These are phyloP conservation scores for Lycaon pictus DNA, from an alignment of 2,113 vertebrate species.

Conservation along the genomic window DNA sequence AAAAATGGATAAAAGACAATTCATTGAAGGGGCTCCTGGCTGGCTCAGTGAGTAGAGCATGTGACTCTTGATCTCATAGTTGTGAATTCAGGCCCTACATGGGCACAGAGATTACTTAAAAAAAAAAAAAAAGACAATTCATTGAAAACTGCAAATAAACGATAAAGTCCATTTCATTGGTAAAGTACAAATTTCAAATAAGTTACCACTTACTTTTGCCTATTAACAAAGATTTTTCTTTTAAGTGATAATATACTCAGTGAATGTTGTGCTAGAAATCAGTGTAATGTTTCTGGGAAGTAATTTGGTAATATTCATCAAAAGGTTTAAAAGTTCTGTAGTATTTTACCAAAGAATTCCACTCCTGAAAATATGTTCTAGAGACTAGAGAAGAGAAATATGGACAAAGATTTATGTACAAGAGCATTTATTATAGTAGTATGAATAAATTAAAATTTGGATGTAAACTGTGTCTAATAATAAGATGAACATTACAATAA, in stretches of 20 bases:
- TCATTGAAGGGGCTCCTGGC: neutral
- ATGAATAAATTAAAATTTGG: constrained; percentile 10
- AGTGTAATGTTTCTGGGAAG: neutral
- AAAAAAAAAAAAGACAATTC: neutral
- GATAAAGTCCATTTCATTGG: neutral
- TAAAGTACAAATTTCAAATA: neutral
- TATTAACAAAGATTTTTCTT: neutral
- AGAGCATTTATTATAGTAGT: constrained; percentile 3
- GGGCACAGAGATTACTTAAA: too few species aligned
- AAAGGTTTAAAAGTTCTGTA: constrained; percentile 12
- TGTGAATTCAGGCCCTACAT: too few species aligned
- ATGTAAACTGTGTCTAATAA: constrained; percentile 24
- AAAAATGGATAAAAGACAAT: neutral
- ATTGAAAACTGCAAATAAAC: constrained; percentile 39
- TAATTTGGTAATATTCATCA: constrained; percentile 42
- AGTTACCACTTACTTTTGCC: neutral
- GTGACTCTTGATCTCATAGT: too few species aligned
- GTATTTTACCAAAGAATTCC: constrained; percentile 51
- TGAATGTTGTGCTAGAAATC: constrained; percentile 10
- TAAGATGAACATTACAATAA: constrained; percentile 1
- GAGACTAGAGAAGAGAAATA: neutral
- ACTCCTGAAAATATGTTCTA: neutral
- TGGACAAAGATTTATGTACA: neutral
- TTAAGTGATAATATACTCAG: neutral
- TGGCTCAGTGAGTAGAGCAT: too few species aligned